phyloP scores from a whole-genome alignment of 2,888 invertebrate species.

The Thymelicus sylvestris region DNA sequence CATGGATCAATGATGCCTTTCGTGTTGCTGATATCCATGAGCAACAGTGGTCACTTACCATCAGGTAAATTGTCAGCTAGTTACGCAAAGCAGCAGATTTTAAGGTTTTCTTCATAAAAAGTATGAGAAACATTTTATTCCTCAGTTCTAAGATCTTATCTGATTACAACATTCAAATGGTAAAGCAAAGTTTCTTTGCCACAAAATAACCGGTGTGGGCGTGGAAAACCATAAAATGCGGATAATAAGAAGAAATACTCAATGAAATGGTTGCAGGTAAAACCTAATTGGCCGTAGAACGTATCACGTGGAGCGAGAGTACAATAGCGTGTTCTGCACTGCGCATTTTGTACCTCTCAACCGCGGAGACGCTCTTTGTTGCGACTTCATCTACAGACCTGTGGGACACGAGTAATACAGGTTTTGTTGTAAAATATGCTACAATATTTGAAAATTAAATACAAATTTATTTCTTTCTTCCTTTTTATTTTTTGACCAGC shows the following conservation, averaged over 20 bases:
- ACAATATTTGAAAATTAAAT: conserved; percentile 17
- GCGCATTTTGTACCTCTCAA: conserved; percentile 50
- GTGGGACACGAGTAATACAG: conserved; percentile 5
- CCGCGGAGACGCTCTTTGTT: conserved; percentile 55
- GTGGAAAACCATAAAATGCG: conserved; percentile 3
- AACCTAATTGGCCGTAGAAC: conserved; percentile 50
- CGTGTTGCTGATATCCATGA: too few relatives aligned
- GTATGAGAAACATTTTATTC: too few relatives aligned
- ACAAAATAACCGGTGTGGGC: neutral
- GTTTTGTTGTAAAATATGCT: conserved; percentile 12
- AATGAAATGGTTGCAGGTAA: conserved; percentile 25
- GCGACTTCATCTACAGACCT: conserved; percentile 58
- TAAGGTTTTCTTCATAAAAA: too few relatives aligned
- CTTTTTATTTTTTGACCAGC: too few relatives aligned
- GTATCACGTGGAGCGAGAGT: conserved; percentile 57
- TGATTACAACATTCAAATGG: neutral
- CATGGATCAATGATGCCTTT: too few relatives aligned
- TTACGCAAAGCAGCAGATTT: too few relatives aligned
- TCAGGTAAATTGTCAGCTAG: too few relatives aligned
- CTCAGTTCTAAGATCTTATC: neutral
- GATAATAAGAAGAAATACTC: conserved; percentile 18
- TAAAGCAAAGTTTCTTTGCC: neutral
- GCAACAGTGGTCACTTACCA: too few relatives aligned
- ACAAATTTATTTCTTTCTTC: too few relatives aligned
- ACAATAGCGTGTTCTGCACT: conserved; percentile 56